These are phyloP conservation scores for Leucophenga montana DNA, from an alignment of 2,888 invertebrate genomes.

Conservation along the genomic window DNA sequence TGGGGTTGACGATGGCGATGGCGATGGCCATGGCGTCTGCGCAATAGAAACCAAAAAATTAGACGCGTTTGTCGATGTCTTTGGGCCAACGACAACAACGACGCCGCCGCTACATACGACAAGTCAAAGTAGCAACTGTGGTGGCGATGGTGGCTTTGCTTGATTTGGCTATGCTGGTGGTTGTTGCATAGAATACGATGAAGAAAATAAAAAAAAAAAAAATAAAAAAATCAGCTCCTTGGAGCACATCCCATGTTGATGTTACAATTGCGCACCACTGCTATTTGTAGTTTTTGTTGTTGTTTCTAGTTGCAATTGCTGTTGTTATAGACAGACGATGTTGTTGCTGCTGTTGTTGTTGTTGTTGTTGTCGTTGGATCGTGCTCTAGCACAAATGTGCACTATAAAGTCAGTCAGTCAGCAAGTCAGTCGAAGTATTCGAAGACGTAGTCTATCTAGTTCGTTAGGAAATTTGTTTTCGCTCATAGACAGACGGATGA, in stretches of 20 bases:
- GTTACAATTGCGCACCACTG: slow-evolving; percentile 56
- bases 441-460: slow-evolving; percentile 32
- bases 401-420: slow-evolving; percentile 20
- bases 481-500: slow-evolving; percentile 47
- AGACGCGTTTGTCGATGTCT: slow-evolving; percentile 62
- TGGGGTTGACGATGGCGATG: slow-evolving; percentile 21
- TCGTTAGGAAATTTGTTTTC: slow-evolving; percentile 59
- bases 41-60: slow-evolving; percentile 51
- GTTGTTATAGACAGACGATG: slow-evolving; percentile 41
- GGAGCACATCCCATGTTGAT: slow-evolving; percentile 63
- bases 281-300: slow-evolving; percentile 39
- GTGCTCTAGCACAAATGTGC: slow-evolving; percentile 60
- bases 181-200: background rate
- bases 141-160: background rate
- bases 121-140: slow-evolving; percentile 56
- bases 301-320: slow-evolving; percentile 42
- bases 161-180: background rate
- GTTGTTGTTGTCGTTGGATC: slow-evolving; percentile 47
- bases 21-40: slow-evolving; percentile 38
- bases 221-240: slow-evolving; percentile 29
- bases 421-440: slow-evolving; percentile 24
- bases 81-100: slow-evolving; percentile 27
- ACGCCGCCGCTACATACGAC: slow-evolving; percentile 45
- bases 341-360: slow-evolving; percentile 39
- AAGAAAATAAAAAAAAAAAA: background rate